phyloP scores from a whole-genome alignment of 2,113 vertebrate species.

The Mastomys coucha region DNA sequence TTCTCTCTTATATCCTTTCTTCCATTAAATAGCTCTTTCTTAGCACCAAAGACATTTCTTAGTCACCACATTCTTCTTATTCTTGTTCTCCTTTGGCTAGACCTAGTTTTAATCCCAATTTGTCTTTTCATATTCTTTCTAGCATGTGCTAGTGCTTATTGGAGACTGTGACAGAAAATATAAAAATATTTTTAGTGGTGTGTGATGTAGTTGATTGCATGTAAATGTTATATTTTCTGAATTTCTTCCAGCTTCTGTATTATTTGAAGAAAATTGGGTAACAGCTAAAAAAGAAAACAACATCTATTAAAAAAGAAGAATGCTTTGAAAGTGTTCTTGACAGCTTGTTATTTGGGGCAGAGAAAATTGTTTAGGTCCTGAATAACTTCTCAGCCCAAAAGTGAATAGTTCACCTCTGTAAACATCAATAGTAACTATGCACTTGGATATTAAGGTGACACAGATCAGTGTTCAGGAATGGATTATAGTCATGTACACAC shows the following conservation, averaged over 20 bases:
- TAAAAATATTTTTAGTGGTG: neutral
- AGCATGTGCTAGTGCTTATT: neutral
- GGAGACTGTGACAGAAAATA: neutral
- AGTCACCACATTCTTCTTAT: neutral
- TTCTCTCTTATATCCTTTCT: neutral
- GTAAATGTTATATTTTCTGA: neutral
- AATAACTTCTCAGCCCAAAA: conserved; percentile 46
- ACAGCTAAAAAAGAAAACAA: neutral
- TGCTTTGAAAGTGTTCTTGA: conserved; percentile 1
- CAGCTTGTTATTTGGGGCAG: conserved; percentile 11
- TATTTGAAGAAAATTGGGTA: conserved; percentile 7
- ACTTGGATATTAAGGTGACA: neutral
- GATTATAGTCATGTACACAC: neutral
- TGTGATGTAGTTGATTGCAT: neutral
- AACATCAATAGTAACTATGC: neutral
- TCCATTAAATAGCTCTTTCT: neutral
- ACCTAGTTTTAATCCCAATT: neutral
- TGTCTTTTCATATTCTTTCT: neutral
- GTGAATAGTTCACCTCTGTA: neutral
- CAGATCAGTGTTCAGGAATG: neutral
- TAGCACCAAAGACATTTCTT: neutral
- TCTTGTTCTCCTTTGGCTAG: neutral
- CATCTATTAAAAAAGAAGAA: neutral
- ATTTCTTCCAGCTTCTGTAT: neutral
- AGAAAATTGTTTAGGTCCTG: neutral